phyloP scores from a whole-genome alignment of 2,888 invertebrate species.

The Auanema sp. region DNA sequence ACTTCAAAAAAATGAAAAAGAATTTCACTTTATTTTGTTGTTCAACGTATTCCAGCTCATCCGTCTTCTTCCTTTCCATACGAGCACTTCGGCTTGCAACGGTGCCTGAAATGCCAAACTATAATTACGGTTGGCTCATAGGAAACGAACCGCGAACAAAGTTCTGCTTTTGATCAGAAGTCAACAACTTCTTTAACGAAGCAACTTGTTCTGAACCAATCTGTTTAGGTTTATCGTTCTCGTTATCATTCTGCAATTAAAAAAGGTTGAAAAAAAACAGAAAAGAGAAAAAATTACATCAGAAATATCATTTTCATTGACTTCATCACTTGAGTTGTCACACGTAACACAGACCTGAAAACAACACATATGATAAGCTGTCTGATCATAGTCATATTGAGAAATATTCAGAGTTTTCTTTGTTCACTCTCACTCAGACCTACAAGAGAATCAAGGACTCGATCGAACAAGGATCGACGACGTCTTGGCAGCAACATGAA shows the following conservation, averaged over 20 bases:
- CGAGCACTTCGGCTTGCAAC: conserved; percentile 28
- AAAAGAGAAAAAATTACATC: conserved; percentile 3
- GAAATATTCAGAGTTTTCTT: neutral
- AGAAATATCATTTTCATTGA: conserved; percentile 44
- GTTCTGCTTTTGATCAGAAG: conserved; percentile 45
- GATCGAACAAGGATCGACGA: too few species aligned
- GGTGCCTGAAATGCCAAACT: conserved; percentile 2
- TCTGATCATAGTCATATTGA: neutral
- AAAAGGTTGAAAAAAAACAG: neutral
- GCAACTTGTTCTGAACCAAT: conserved; percentile 46
- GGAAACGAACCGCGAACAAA: conserved; percentile 34
- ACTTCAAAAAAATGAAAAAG: neutral
- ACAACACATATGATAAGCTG: neutral
- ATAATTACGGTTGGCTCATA: neutral
- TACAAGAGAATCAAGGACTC: too few species aligned
- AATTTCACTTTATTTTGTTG: conserved; percentile 42
- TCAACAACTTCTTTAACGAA: conserved; percentile 60
- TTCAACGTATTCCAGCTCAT: conserved; percentile 57
- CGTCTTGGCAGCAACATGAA: too few species aligned
- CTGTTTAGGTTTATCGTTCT: conserved; percentile 24
- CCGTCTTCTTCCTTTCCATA: conserved; percentile 41
- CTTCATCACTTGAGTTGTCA: conserved; percentile 35
- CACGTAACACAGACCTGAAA: conserved; percentile 36
- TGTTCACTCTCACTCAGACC: too few species aligned
- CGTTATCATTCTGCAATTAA: neutral